Conservation (phyloP, 37 sponge, comb jelly and placozoan species). For the Cladorhizidae sp. region DNA sequence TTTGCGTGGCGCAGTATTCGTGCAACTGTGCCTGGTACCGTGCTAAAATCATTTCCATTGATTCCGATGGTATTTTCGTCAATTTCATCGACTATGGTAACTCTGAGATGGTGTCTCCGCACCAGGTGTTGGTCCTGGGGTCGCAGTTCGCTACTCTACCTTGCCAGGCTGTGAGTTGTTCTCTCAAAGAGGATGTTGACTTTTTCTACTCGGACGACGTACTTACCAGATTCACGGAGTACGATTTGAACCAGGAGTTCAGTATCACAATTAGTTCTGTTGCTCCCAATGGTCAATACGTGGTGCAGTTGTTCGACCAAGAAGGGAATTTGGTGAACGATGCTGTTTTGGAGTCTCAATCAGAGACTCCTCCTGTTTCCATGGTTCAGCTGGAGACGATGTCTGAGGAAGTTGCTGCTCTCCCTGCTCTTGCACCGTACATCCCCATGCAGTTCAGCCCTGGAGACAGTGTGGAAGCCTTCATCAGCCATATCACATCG, state of each 20-base stretch:
- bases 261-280: slow-evolving; percentile 6
- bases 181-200: slow-evolving; percentile 6
- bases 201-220: not conserved
- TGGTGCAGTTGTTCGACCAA: slow-evolving; percentile 43
- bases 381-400: not conserved
- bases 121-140: slow-evolving; percentile 18
- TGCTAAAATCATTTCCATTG: slow-evolving; percentile 49
- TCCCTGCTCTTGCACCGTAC: not conserved
- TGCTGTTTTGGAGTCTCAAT: not conserved
- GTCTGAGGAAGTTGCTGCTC: not conserved
- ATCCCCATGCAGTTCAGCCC: slow-evolving; percentile 11
- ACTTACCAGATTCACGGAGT: slow-evolving; percentile 26
- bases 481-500: slow-evolving; percentile 46
- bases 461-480: slow-evolving; percentile 46
- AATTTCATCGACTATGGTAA: slow-evolving; percentile 76
- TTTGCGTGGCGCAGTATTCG: slow-evolving; percentile 63
- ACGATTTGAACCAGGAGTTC: slow-evolving; percentile 58
- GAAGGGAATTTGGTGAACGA: slow-evolving; percentile 5
- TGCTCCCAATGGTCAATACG: slow-evolving; percentile 14
- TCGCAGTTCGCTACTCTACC: slow-evolving; percentile 26
- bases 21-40: slow-evolving; percentile 73
- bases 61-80: slow-evolving; percentile 9
- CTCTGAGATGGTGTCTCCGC: slow-evolving; percentile 35
- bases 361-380: not conserved
- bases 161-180: slow-evolving; percentile 55